phyloP scores from a whole-genome alignment of 2,113 vertebrate genomes.

The Acinonyx jubatus region DNA sequence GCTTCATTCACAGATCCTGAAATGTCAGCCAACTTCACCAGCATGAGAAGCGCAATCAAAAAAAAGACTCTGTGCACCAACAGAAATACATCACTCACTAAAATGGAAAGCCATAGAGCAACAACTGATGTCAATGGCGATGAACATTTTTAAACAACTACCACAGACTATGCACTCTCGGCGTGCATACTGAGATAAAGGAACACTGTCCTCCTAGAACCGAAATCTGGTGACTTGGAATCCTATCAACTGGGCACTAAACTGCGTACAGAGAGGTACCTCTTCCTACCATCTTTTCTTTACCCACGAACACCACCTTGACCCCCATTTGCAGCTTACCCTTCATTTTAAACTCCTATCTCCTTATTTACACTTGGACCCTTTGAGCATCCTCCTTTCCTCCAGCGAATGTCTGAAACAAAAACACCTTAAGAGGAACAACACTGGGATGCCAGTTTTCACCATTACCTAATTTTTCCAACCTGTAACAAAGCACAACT shows the following conservation, averaged over 20 bases:
- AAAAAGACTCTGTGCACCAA: neutral
- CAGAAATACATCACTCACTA: neutral
- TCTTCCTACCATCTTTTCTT: neutral
- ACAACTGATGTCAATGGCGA: neutral
- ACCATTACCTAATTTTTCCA: constrained; percentile 57
- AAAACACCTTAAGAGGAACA: constrained; percentile 23
- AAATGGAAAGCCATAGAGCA: neutral
- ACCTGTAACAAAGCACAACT: constrained; percentile 27
- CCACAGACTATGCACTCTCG: neutral
- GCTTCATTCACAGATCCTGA: constrained; percentile 4
- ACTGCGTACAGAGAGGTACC: neutral
- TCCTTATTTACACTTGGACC: neutral
- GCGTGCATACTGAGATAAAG: neutral
- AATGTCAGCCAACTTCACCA: constrained; percentile 14
- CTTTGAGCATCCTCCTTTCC: neutral
- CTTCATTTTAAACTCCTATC: neutral
- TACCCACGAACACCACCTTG: neutral
- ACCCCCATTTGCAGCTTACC: neutral
- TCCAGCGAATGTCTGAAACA: neutral
- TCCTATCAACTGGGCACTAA: neutral
- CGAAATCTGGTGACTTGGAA: neutral
- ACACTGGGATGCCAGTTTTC: neutral
- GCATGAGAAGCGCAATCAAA: neutral
- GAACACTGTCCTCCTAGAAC: neutral
- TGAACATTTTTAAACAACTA: neutral